Evolutionary conservation across 2,797 vertebrate genomes (phyloP).

Genomic region (Syndactyla subalaris): DNA sequence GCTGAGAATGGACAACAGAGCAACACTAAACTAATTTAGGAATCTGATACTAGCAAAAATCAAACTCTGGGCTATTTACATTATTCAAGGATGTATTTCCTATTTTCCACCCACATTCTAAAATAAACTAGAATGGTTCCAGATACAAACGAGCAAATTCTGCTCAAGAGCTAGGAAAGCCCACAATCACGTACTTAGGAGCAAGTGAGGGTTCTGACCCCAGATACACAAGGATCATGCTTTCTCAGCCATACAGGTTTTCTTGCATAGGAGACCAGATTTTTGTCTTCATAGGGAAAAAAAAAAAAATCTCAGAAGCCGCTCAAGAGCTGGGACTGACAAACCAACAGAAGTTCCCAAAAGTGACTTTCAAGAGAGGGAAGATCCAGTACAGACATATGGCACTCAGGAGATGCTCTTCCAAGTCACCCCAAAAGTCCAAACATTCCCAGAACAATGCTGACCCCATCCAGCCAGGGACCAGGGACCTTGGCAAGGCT

Average conservation of each 20-base stretch:
- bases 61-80: not conserved
- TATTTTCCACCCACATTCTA: not conserved
- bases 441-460: fast-evolving
- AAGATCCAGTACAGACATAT: not conserved
- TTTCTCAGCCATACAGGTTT: not conserved
- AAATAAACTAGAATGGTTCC: not conserved
- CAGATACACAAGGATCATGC: fast-evolving
- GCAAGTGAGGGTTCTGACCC: not conserved
- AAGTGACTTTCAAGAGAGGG: not conserved
- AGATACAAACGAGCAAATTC: not conserved
- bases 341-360: not conserved
- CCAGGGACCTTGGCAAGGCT: not conserved
- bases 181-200: not conserved
- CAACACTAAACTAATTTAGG: not conserved
- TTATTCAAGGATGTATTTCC: not conserved
- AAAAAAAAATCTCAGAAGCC: not conserved
- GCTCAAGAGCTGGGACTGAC: not conserved
- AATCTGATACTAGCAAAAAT: not conserved
- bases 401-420: not conserved
- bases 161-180: not conserved
- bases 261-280: not conserved
- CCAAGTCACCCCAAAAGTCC: fast-evolving
- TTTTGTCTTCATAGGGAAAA: not conserved
- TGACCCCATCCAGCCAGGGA: not conserved
- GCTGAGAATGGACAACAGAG: not conserved